Conservation (phyloP, 2,888 invertebrate genomes). For the Leptopilina drosophilae region DNA sequence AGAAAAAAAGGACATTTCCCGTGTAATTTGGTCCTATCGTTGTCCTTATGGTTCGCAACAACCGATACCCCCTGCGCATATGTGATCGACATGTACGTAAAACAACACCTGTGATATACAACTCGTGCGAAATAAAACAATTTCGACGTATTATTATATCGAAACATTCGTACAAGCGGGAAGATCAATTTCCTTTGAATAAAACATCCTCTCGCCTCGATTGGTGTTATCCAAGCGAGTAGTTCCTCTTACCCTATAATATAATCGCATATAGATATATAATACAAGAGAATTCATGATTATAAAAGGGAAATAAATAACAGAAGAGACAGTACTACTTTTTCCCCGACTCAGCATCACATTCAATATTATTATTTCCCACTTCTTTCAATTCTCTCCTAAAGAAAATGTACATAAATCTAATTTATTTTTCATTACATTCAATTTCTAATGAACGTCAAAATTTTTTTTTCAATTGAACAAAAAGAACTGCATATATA, state of each 20-base stretch:
- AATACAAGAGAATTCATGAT: too few relatives aligned
- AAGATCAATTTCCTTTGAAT: slow-evolving; percentile 60
- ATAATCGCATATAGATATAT: background rate
- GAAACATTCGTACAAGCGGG: slow-evolving; percentile 49
- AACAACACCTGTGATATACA: slow-evolving; percentile 65
- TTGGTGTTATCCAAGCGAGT: slow-evolving; percentile 55
- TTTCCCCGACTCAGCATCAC: too few relatives aligned
- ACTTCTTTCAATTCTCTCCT: too few relatives aligned
- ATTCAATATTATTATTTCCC: too few relatives aligned
- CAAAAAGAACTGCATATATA: too few relatives aligned
- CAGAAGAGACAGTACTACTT: too few relatives aligned
- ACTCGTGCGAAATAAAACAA: slow-evolving; percentile 60
- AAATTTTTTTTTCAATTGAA: too few relatives aligned
- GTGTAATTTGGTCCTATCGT: slow-evolving; percentile 68
- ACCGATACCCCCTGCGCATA: slow-evolving; percentile 61
- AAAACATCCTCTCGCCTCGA: slow-evolving; percentile 56
- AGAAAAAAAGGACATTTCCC: slow-evolving; percentile 60
- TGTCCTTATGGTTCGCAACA: slow-evolving; percentile 69
- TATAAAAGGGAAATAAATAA: too few relatives aligned
- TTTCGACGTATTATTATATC: slow-evolving; percentile 49
- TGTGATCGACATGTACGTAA: slow-evolving; percentile 59
- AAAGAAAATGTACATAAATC: too few relatives aligned
- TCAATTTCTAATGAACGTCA: too few relatives aligned
- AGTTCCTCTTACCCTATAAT: slow-evolving; percentile 20
- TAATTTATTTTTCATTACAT: too few relatives aligned